These are phyloP conservation scores for Volucella zonaria DNA, from an alignment of 2,888 invertebrate species.

Conservation along the genomic window DNA sequence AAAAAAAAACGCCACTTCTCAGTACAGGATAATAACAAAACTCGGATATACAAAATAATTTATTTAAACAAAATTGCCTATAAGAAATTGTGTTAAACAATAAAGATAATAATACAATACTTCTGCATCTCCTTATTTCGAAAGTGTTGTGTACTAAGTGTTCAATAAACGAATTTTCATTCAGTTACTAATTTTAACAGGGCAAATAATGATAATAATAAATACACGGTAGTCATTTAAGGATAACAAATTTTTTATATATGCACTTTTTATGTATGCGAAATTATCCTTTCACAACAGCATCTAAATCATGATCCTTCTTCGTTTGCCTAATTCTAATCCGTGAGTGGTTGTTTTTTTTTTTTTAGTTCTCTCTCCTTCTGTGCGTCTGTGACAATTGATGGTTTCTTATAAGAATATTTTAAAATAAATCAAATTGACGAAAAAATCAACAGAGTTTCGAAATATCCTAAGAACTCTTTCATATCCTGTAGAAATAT, in stretches of 20 bases:
- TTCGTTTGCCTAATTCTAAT: not conserved
- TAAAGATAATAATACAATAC: not conserved
- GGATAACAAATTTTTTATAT: constrained; percentile 3
- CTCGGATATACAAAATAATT: constrained; percentile 34
- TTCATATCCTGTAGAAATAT: no score
- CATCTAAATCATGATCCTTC: not conserved
- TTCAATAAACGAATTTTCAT: constrained; percentile 1
- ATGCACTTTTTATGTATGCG: constrained; percentile 41
- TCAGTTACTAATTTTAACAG: constrained; percentile 30
- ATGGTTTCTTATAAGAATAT: no score
- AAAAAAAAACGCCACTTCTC: not conserved
- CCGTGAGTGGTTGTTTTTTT: not conserved
- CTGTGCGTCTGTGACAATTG: no score
- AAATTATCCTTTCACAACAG: constrained; percentile 7
- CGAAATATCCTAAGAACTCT: no score
- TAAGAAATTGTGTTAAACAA: constrained; percentile 6
- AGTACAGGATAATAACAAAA: constrained; percentile 26
- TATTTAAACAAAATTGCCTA: not conserved
- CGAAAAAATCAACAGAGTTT: no score
- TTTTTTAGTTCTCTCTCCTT: no score
- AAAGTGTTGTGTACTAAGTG: constrained; percentile 30
- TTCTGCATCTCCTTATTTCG: constrained; percentile 1
- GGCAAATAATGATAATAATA: constrained; percentile 35
- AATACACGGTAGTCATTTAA: not conserved
- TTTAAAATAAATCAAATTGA: no score